Conservation (phyloP, 2,888 invertebrate genomes). For the Synanthedon vespiformis region DNA sequence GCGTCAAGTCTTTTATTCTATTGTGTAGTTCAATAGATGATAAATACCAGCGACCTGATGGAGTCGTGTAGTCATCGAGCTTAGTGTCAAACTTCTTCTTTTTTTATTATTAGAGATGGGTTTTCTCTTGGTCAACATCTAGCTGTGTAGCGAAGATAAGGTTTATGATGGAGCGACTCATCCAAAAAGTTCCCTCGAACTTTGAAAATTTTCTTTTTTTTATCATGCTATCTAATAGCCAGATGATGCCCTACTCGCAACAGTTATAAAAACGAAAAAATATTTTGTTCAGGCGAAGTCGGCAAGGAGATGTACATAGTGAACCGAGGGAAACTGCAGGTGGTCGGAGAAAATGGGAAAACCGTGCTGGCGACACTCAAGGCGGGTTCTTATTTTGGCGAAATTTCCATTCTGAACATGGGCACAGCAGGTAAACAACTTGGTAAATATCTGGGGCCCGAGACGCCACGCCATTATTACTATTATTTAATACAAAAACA, state of each 20-base stretch:
- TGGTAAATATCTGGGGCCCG: conserved; percentile 87
- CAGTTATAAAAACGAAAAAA: not conserved
- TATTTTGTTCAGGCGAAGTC: conserved; percentile 87
- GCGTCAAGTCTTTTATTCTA: not conserved
- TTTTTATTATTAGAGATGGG: too few relatives aligned
- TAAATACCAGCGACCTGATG: too few relatives aligned
- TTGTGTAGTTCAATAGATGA: too few relatives aligned
- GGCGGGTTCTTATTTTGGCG: conserved; percentile 99
- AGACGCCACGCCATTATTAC: conserved; percentile 70
- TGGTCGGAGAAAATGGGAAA: conserved; percentile 94
- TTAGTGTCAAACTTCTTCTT: too few relatives aligned
- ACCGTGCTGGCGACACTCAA: conserved; percentile 97
- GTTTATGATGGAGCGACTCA: too few relatives aligned
- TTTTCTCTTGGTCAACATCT: too few relatives aligned
- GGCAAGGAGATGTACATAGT: conserved; percentile 99
- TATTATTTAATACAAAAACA: conserved; percentile 35
- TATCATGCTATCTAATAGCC: not conserved
- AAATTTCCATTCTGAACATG: conserved; percentile 99
- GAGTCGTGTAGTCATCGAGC: too few relatives aligned
- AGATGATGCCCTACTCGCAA: not conserved
- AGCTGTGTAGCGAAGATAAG: too few relatives aligned
- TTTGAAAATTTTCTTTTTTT: too few relatives aligned
- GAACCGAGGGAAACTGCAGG: conserved; percentile 94
- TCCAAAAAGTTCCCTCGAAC: too few relatives aligned
- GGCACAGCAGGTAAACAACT: conserved; percentile 98